Conservation (phyloP, 2,797 vertebrate species). For the Clarias platycephalus region DNA sequence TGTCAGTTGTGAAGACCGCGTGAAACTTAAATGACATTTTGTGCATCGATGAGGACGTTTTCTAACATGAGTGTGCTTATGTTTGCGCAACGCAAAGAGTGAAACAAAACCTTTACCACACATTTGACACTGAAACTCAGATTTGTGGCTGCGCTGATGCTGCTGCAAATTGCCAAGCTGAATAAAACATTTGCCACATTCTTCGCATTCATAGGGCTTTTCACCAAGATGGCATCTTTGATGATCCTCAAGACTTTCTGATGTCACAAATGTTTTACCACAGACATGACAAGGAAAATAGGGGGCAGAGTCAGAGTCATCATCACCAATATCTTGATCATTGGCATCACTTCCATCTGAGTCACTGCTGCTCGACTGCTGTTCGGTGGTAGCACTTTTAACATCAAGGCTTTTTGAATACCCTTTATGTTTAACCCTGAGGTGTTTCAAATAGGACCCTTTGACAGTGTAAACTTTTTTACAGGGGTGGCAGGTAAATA, state of each 20-base stretch:
- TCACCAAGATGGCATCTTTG: slow-evolving; percentile 80
- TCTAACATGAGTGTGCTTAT: slow-evolving; percentile 75
- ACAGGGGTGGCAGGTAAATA: slow-evolving; percentile 70
- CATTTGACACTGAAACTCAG: slow-evolving; percentile 78
- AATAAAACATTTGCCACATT: slow-evolving; percentile 80
- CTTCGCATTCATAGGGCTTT: slow-evolving; percentile 78
- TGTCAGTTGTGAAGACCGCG: slow-evolving; percentile 67
- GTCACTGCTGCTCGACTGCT: slow-evolving; percentile 57
- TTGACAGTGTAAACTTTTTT: slow-evolving; percentile 66
- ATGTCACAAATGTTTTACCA: slow-evolving; percentile 79
- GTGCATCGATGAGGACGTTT: slow-evolving; percentile 73
- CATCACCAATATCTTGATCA: slow-evolving; percentile 54
- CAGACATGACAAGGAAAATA: slow-evolving; percentile 83
- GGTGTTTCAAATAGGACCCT: slow-evolving; percentile 71
- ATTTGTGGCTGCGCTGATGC: slow-evolving; percentile 78
- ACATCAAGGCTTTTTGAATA: slow-evolving; percentile 20
- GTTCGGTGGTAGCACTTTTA: slow-evolving; percentile 45
- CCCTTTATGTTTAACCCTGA: slow-evolving; percentile 63
- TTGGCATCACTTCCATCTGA: slow-evolving; percentile 55
- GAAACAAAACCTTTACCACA: slow-evolving; percentile 78
- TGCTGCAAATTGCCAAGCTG: slow-evolving; percentile 76
- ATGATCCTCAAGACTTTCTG: slow-evolving; percentile 80
- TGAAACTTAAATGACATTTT: slow-evolving; percentile 75
- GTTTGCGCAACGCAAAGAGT: slow-evolving; percentile 75
- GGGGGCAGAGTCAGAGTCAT: slow-evolving; percentile 76